These are phyloP conservation scores for Rhabdomys dilectus DNA, from an alignment of 2,113 vertebrate genomes.

Conservation along the genomic window DNA sequence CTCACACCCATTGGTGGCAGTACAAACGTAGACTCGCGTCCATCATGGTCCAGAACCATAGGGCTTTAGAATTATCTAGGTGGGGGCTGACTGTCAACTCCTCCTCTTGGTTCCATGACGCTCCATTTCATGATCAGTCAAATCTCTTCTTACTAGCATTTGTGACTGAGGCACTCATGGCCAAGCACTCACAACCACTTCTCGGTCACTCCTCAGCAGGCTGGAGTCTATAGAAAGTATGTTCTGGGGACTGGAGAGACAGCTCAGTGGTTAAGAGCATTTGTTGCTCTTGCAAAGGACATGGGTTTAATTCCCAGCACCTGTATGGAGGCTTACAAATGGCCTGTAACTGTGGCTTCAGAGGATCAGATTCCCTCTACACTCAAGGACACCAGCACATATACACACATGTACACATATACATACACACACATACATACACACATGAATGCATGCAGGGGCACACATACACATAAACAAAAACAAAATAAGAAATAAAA, in stretches of 20 bases:
- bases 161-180: neutral
- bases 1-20: neutral
- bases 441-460: too few relatives aligned
- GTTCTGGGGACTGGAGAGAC: neutral
- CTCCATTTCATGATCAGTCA: neutral
- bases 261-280: neutral
- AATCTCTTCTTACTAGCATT: neutral
- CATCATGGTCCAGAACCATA: neutral
- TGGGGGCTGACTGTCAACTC: neutral
- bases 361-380: neutral
- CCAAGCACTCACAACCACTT: neutral
- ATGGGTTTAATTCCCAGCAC: neutral
- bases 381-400: neutral
- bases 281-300: neutral
- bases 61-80: neutral
- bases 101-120: neutral
- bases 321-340: neutral
- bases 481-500: neutral
- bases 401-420: too few relatives aligned
- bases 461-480: neutral
- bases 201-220: neutral
- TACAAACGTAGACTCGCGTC: neutral
- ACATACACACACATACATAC: neutral
- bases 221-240: neutral
- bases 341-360: neutral